Conservation (phyloP, 2,113 vertebrate genomes). For the Hystrix cristata region DNA sequence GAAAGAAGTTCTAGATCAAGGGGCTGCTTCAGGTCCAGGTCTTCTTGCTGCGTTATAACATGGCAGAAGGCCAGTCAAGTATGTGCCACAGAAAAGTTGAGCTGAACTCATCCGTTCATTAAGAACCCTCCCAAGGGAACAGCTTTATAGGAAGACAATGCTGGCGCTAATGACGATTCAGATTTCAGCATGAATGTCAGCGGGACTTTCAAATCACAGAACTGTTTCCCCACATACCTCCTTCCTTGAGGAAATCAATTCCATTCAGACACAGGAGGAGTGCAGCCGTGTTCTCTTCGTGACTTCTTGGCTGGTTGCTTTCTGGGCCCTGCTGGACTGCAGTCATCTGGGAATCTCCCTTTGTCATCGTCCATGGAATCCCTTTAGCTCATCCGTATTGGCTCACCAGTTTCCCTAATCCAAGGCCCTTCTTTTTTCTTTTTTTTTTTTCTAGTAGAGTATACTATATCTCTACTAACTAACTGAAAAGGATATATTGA, state of each 20-base stretch:
- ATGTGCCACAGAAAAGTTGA: neutral
- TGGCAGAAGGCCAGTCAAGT: neutral
- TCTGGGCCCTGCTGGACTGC: neutral
- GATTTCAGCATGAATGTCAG: neutral
- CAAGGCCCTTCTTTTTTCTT: neutral
- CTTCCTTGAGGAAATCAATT: neutral
- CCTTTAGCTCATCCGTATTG: neutral
- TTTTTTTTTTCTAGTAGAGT: neutral
- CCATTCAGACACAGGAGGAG: neutral
- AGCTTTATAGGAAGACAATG: neutral
- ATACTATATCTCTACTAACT: neutral
- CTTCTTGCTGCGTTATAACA: neutral
- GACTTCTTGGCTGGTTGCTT: neutral
- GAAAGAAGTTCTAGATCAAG: neutral
- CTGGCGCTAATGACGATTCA: neutral
- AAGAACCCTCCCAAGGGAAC: neutral
- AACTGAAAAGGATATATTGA: neutral
- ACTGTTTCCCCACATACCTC: neutral
- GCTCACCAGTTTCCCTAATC: neutral
- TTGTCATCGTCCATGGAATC: neutral
- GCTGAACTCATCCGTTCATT: neutral
- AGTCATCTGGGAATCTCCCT: neutral
- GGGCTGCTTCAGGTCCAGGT: neutral
- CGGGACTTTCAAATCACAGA: neutral
- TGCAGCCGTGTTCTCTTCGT: neutral